Evolutionary conservation across 2,797 vertebrate species (phyloP), one percentile per base, ranked within the genome.

Genomic region (Melanotaenia maccullochi): DNA sequence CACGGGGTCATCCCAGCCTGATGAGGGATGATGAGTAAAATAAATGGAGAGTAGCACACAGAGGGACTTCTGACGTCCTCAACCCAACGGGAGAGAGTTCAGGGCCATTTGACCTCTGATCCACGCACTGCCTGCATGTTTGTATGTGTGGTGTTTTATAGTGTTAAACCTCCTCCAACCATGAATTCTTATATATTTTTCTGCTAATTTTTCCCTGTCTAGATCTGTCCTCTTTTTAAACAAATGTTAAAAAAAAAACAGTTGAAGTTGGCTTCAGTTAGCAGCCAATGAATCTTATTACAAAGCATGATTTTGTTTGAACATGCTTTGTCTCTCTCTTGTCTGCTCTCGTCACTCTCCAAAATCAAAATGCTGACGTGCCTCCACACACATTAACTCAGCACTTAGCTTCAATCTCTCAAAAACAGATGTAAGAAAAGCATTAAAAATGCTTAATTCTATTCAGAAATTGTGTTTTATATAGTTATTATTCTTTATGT

Each of bases 21-120:
- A 91, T 91, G 92, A 94, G 83, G 91, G 90, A 93, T 90, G 90
- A 92, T 92, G 90, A 85, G 88, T 90, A 89, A 92, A 92, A 93
- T 90, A 92, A 93, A 93, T 91, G 92, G 82, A 88, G 83, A 81
- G 82, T 79, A 87, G 81, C 78, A 76, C 81, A 90, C 82, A 83
- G 67, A 90, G 86, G 75, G 76, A 84, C 86, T 76, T 93, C 75
- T 93, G 90, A 93, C 92, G 90, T 91, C 77, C 81, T 81, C 81
- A 54, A 85, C 76, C 82, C 68, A 60, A 83, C 89, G 85, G 82
- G 87, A 88, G 83, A 89, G 89, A 86, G 88, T 92, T 90, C 86
- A 91, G 83, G 65, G 75, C 83, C 69, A 57, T 83, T 85, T 90
- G 88, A 90, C 89, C 88, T 91, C 77, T 81, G 90, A 88, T 88